Evolutionary conservation across 2,888 invertebrate genomes (phyloP), one percentile per base, ranked within the genome.

Genomic region (Drosophila paranaensis): DNA sequence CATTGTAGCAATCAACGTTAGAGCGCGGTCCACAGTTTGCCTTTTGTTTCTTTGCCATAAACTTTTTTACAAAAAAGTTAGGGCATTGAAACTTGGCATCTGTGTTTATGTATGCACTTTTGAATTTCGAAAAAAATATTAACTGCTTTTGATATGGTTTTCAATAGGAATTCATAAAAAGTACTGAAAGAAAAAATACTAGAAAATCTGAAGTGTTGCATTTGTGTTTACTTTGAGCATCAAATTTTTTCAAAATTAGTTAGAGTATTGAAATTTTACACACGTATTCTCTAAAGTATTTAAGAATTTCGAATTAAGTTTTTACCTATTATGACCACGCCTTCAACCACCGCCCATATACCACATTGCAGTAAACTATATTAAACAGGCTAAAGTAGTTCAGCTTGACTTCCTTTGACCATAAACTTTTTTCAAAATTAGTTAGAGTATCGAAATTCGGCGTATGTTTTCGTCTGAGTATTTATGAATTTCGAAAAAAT

Each of bases 391-490:
- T 27, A 27, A 2, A 25, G 1, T 25, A 2, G 0, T 9, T 27
- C 0, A 0, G 9, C 3, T 27, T 6, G n/a, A n/a, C 5, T 30
- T 50, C 10, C 0, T 8, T 13, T 13, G 8, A 0, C 0, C 16
- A 16, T 6, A 33, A 50, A 6, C 1, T 13, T 33, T 50, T 50
- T 2, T 6, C 2, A 50, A 16, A 13, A 16, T 5, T 6, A 33
- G 33, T 3, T 50, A 50, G 50, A 50, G 50, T 50, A 50, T 33
- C 16, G 6, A 33, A 13, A 50, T 50, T 50, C 33, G 2, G 0
- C 13, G 3, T 6, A 11, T 11, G 3, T 10, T 6, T 33, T 10
- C 6, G n/a, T n/a, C 2, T 11, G 11, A 6, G 16, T 33, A 8
- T 50, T 33, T 16, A 50, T 33, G 33, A 50, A 33, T 16, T 50